These are phyloP conservation scores for Aptenodytes forsteri DNA, from an alignment of 2,113 vertebrate genomes.

Conservation along the genomic window DNA sequence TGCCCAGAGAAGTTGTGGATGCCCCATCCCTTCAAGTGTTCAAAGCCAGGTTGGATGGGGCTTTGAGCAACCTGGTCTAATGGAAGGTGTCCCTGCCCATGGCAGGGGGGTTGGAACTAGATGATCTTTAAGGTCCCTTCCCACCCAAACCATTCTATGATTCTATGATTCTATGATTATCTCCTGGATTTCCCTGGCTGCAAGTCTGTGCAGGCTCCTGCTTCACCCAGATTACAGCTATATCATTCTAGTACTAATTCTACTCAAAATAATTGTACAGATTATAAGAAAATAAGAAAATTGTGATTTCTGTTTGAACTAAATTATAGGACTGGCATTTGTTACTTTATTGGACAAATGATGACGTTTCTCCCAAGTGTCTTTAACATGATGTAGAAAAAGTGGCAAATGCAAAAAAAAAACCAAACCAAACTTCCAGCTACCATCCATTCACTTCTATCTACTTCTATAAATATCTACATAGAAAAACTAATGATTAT, in stretches of 20 bases:
- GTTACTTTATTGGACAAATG: background rate
- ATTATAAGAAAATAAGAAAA: background rate
- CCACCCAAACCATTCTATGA: too few species aligned
- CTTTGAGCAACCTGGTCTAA: too few species aligned
- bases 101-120: too few species aligned
- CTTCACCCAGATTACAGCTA: background rate
- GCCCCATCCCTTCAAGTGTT: too few species aligned
- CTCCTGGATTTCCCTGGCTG: background rate
- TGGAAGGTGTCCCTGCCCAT: too few species aligned
- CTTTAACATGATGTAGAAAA: background rate
- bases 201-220: background rate
- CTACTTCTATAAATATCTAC: background rate
- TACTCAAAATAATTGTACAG: background rate
- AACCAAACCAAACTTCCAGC: background rate
- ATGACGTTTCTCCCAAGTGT: background rate
- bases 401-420: background rate
- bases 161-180: background rate
- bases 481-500: background rate
- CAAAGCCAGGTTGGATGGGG: too few species aligned
- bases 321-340: background rate
- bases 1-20: too few species aligned
- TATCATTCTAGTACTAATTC: background rate
- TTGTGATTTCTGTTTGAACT: background rate
- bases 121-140: too few species aligned
- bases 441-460: background rate